These are phyloP conservation scores for Serrognathus titanus DNA, from an alignment of 2,888 invertebrate species.

Conservation along the genomic window DNA sequence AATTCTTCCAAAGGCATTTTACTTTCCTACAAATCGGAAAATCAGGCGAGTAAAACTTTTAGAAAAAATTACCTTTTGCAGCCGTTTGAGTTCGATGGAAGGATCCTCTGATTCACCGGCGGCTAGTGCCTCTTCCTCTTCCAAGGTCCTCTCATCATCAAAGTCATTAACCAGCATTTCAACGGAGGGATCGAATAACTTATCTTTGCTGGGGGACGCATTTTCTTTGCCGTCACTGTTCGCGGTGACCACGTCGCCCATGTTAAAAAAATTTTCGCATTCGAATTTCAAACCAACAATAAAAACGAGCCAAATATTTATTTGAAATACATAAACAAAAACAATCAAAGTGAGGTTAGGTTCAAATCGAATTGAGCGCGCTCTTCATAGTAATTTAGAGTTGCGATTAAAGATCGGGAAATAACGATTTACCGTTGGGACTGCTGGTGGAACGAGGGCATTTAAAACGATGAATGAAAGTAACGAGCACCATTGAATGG, in stretches of 20 bases:
- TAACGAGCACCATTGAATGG: not conserved
- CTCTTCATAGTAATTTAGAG: not conserved
- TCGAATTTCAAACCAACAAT: conserved; percentile 8
- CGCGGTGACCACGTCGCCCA: conserved; percentile 43
- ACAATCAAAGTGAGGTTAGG: conserved; percentile 28
- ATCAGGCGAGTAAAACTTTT: not conserved
- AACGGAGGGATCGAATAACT: conserved; percentile 84
- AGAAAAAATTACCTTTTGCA: conserved; percentile 63
- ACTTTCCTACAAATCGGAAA: conserved; percentile 61
- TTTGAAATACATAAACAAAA: conserved; percentile 19
- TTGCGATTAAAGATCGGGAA: not conserved
- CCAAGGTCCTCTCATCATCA: conserved; percentile 94
- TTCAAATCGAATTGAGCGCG: conserved; percentile 8
- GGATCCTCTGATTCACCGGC: conserved; percentile 81
- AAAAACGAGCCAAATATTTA: conserved; percentile 1
- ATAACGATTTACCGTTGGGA: not conserved
- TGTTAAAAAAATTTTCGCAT: conserved; percentile 32
- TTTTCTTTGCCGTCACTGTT: conserved; percentile 42
- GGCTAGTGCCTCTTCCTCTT: conserved; percentile 94
- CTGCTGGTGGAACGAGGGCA: too few species aligned
- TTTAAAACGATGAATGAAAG: not conserved
- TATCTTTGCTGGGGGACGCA: conserved; percentile 49
- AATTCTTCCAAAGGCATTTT: conserved; percentile 96
- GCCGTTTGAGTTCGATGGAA: conserved; percentile 81
- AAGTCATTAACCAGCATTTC: conserved; percentile 98